phyloP scores from a whole-genome alignment of 2,888 invertebrate species.

The Muschampia plurimacula region DNA sequence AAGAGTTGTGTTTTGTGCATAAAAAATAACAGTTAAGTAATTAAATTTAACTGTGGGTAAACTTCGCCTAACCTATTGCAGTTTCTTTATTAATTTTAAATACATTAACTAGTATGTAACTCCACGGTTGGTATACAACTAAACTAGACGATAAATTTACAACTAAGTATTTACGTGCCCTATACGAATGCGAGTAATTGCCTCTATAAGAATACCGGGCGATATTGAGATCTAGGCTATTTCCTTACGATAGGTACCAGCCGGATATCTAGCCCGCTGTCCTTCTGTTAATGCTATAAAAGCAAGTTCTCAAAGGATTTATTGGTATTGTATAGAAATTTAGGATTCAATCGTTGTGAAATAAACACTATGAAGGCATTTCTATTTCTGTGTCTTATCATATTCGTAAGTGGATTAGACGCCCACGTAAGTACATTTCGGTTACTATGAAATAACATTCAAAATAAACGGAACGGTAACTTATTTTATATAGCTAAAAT shows the following conservation, averaged over 20 bases:
- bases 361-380: conserved; percentile 42
- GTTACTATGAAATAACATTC: not conserved
- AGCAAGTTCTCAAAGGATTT: conserved; percentile 39
- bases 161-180: not conserved
- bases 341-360: conserved; percentile 27
- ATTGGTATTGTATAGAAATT: conserved; percentile 25
- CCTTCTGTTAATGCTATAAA: conserved; percentile 48
- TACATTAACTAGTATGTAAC: no score
- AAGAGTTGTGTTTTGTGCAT: no score
- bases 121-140: no score
- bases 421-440: conserved; percentile 49
- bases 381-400: conserved; percentile 44
- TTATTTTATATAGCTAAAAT: no score
- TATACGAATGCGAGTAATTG: not conserved
- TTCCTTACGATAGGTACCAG: conserved; percentile 31
- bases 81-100: no score
- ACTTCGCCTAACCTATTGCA: no score
- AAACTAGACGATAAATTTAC: no score
- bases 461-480: not conserved
- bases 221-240: conserved; percentile 44
- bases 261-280: conserved; percentile 32
- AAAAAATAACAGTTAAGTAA: no score
- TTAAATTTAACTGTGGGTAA: no score
- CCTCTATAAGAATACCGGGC: conserved; percentile 41
- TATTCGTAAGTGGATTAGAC: conserved; percentile 57